Conservation (phyloP, 1,140 invertebrate species). For the Drosophila ercepeae region DNA sequence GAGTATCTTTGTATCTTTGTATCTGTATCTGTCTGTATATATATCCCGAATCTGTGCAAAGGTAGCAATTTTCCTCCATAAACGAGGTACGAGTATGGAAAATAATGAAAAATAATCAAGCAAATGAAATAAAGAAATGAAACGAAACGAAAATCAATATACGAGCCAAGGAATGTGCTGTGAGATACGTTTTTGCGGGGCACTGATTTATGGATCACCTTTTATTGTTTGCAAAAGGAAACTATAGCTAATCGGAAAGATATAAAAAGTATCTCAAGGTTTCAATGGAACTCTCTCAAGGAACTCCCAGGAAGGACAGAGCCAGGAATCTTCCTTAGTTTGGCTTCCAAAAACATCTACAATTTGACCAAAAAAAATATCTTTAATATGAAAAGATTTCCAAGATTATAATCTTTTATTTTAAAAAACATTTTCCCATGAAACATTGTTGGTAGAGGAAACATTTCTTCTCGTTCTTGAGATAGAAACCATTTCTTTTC, state of each 20-base stretch:
- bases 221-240: too few relatives aligned
- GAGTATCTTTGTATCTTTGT: conserved; percentile 40
- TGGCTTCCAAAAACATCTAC: conserved; percentile 15
- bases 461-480: neutral
- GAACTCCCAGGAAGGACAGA: too few relatives aligned
- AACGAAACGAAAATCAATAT: conserved; percentile 69
- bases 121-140: conserved; percentile 68
- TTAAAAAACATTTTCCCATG: conserved; percentile 30
- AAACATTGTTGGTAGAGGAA: neutral
- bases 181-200: conserved; percentile 43
- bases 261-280: too few relatives aligned
- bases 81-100: conserved; percentile 33
- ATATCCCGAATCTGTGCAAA: conserved; percentile 56
- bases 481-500: neutral
- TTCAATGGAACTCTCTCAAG: too few relatives aligned
- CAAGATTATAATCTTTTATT: conserved; percentile 27
- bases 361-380: neutral
- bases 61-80: conserved; percentile 81
- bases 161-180: conserved; percentile 65
- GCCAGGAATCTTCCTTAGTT: too few relatives aligned
- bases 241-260: too few relatives aligned
- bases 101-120: conserved; percentile 64
- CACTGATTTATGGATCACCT: too few relatives aligned
- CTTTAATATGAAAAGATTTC: neutral
- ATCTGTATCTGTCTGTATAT: conserved; percentile 2